Conservation (phyloP, 1,140 invertebrate species). For the Paraescarpia echinospica region DNA sequence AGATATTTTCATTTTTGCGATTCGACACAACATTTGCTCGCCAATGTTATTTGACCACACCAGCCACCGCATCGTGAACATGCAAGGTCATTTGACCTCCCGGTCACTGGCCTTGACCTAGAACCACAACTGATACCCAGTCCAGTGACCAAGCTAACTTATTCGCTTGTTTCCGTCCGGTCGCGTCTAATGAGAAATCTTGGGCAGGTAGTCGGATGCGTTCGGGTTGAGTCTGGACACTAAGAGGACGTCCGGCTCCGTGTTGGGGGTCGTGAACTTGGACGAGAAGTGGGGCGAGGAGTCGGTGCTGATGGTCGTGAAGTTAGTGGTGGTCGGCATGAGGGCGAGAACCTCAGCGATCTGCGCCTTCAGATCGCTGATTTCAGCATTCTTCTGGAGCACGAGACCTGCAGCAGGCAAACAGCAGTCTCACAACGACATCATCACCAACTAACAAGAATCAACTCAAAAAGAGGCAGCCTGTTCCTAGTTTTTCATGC, state of each 20-base stretch:
- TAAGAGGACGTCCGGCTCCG: background rate
- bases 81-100: background rate
- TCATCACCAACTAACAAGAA: background rate
- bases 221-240: slow-evolving; percentile 27
- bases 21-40: background rate
- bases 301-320: background rate
- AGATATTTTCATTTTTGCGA: background rate
- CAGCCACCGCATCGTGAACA: background rate
- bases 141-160: background rate
- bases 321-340: slow-evolving; percentile 65
- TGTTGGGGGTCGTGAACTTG: slow-evolving; percentile 20
- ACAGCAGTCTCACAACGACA: background rate
- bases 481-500: too few species aligned
- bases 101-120: background rate
- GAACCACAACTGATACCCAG: background rate
- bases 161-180: background rate
- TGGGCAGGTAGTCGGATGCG: slow-evolving; percentile 27
- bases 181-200: background rate
- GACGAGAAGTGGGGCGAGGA: slow-evolving; percentile 23
- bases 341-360: slow-evolving; percentile 81
- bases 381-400: slow-evolving; percentile 80
- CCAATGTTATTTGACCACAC: background rate
- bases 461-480: too few species aligned
- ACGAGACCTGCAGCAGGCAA: slow-evolving; percentile 67
- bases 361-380: slow-evolving; percentile 82